Percentiles rank a stretch among this genome's conserved stretches.
phyloP scores from a whole-genome alignment of 2,797 vertebrate genomes.

The Tapera naevia region DNA sequence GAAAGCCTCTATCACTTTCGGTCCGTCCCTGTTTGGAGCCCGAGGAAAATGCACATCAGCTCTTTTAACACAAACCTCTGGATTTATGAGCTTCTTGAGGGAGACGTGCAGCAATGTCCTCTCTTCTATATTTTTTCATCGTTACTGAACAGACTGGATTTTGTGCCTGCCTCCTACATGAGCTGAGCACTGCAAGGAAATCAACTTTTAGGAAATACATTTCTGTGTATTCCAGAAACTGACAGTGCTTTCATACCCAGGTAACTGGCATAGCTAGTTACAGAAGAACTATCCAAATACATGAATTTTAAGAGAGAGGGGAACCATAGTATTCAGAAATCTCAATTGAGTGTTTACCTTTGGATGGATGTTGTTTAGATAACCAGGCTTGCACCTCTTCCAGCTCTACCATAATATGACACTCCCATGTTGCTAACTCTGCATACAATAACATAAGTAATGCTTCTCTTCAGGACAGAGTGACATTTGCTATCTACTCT shows the following conservation, averaged over 20 bases:
- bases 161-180: background rate
- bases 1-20: background rate
- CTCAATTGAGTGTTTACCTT: background rate
- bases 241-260: background rate
- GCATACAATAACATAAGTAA: background rate
- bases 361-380: background rate
- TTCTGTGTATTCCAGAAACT: background rate
- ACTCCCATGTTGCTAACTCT: background rate
- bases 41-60: background rate
- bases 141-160: background rate
- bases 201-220: background rate
- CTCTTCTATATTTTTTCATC: background rate
- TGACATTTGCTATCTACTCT: background rate
- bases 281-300: background rate
- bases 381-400: background rate
- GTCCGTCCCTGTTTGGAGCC: background rate
- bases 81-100: background rate
- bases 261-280: background rate
- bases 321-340: background rate
- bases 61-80: background rate
- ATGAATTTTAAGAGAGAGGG: background rate
- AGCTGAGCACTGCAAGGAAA: background rate
- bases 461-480: background rate
- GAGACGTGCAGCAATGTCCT: background rate
- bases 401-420: background rate